Base-by-base conservation (phyloP, 2,888 invertebrate species). In the Linnaemya vulpina region DNA sequence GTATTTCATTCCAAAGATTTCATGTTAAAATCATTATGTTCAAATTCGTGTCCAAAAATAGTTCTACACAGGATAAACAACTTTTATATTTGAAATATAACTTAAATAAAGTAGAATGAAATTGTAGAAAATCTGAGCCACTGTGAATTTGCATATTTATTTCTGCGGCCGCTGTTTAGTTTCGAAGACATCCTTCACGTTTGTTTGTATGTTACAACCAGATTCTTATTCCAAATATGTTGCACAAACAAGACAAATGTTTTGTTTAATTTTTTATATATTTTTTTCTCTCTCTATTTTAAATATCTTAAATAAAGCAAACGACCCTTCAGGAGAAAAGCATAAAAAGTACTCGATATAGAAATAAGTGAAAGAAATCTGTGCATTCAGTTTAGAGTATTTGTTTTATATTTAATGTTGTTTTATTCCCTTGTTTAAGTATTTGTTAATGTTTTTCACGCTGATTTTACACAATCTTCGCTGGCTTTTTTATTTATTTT, bases 141-240 rank as follows among this genome's bases (percentile, higher is more conserved):
- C 78, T n/a, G 49, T 62, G 0, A 17, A 13, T 20, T 46, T 11
- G 13, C 3, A 9, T 22, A 17, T 15, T 70, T 53, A 15, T 10
- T 51, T 17, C 15, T 17, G 10, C 40, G 8, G 0, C 35, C 38
- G 0, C 35, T 17, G 2, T 15, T 51, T 51, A 20, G 17, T 30
- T 46, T 43, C 13, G 40, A 84, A 79, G 5, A 65, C 35, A 30
- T 49, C 15, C 51, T 43, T 17, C 15, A 60, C 88, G 89, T 90
- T 91, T 89, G 90, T 91, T 91, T 92, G 89, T 91, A 90, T 91
- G 90, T 90, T 89, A 86, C 87, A 86, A 49, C 74, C 53, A 75
- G 60, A 80, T 86, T 80, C 76, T 70, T 63, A 20, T 67, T 68
- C 49, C 25, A 30, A 55, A 43, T 43, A 55, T 79, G 17, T 67